Conservation (phyloP, 2,113 vertebrate genomes). For the Cepphus grylle region DNA sequence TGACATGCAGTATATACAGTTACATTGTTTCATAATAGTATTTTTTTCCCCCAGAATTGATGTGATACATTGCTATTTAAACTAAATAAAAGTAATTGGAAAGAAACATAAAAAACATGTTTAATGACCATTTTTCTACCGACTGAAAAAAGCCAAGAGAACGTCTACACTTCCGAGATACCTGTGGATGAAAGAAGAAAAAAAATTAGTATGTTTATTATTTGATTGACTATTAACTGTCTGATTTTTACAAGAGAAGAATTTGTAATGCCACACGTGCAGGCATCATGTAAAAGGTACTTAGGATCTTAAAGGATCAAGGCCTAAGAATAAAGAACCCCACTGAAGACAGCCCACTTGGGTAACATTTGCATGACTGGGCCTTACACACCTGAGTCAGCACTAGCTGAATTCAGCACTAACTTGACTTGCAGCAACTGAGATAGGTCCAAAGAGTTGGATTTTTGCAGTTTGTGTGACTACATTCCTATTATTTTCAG, state of each 20-base stretch:
- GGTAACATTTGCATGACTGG: background rate
- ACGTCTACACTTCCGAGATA: background rate
- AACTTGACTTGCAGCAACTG: background rate
- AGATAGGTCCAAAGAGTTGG: background rate
- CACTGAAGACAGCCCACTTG: background rate
- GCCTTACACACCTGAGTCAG: background rate
- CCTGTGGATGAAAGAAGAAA: conserved; percentile 20
- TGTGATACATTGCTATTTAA: background rate
- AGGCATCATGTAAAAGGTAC: background rate
- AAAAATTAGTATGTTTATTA: background rate
- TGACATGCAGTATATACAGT: background rate
- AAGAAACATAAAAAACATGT: background rate
- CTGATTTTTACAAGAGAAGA: background rate
- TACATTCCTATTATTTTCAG: background rate
- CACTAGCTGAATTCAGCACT: background rate
- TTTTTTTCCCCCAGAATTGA: accelerated
- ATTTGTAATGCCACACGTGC: background rate
- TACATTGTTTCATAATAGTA: background rate
- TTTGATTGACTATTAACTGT: background rate
- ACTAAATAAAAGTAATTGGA: background rate
- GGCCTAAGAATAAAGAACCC: background rate
- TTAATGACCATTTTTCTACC: background rate
- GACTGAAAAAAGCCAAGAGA: background rate
- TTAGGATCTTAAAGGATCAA: background rate
- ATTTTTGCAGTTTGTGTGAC: background rate